Evolutionary conservation across 1,140 invertebrate species (phyloP).

Genomic region (Mesaphorura yosii): DNA sequence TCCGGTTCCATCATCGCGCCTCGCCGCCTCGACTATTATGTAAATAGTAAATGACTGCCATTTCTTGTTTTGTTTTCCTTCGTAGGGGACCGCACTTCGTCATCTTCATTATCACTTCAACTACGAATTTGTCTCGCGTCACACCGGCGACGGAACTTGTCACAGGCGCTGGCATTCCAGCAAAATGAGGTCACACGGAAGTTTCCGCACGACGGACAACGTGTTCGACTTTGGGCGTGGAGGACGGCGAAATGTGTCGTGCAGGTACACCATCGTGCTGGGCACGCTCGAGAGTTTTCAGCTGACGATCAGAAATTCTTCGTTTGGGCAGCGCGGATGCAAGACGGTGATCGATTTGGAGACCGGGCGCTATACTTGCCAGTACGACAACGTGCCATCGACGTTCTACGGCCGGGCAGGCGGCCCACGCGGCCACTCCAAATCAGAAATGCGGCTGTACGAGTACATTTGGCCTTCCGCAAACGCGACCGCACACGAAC

Average conservation of each 20-base stretch:
- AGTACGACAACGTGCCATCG: too few relatives aligned
- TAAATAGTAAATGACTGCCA: too few relatives aligned
- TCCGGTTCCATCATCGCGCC: too few relatives aligned
- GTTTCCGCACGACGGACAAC: slow-evolving; percentile 55
- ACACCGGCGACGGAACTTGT: slow-evolving; percentile 27
- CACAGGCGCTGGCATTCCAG: slow-evolving; percentile 19
- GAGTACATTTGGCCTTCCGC: slow-evolving; percentile 27
- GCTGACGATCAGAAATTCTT: slow-evolving; percentile 56
- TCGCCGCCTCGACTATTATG: too few relatives aligned
- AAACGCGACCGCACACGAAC: slow-evolving; percentile 20
- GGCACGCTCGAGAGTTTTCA: slow-evolving; percentile 35
- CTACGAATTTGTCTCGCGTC: slow-evolving; percentile 28
- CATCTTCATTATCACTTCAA: slow-evolving; percentile 45
- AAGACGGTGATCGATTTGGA: slow-evolving; percentile 56
- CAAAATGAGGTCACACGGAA: slow-evolving; percentile 40
- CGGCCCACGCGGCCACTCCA: neutral
- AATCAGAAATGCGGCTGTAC: slow-evolving; percentile 16
- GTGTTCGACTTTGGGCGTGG: slow-evolving; percentile 64
- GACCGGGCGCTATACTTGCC: slow-evolving; percentile 47
- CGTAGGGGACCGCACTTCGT: slow-evolving; percentile 52
- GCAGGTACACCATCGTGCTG: slow-evolving; percentile 59
- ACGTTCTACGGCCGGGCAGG: neutral
- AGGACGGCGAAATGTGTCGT: slow-evolving; percentile 57
- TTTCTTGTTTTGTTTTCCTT: too few relatives aligned
- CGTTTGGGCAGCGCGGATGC: slow-evolving; percentile 53